Base-by-base conservation (phyloP, 1,140 invertebrate genomes). In the Theocolax elegans region DNA sequence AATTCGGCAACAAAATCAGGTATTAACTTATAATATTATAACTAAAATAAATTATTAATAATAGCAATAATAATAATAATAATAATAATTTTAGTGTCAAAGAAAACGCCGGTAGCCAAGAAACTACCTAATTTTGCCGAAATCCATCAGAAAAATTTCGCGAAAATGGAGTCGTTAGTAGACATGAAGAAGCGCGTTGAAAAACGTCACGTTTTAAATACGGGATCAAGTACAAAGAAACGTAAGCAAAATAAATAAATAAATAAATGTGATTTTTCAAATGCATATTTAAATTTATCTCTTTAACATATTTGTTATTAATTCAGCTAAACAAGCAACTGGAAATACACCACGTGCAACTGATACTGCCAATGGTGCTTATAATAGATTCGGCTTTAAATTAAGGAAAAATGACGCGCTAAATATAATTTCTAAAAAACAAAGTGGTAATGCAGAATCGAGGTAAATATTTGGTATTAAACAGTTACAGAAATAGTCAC, bases 111-210 rank as follows among this genome's bases (percentile, higher is more conserved):
- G 38, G 67, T 72, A 9, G 46, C 82, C 79, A 77, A 86, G 79
- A 42, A 90, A 88, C 76, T 79, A 88, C 91, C 91, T 12, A 89
- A 91, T 81, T 92, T 92, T 72, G 85, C 87, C 4, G 86, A 87
- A 7, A 87, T 92, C 42, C 91, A 92, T 74, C 83, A 90, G 72
- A 88, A 87, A 74, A 86, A 88, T 51, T 91, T 91, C 72, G 83
- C 83, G 4, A 87, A 87, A 75, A 90, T 91, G 88, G 90, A 91
- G 79, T 90, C 89, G 40, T 70, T 91, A 13, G 83, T 88, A 25
- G 88, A 91, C 77, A 76, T 79, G 86, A 70, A 88, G 84, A 79
- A 87, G 85, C 42, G 83, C 81, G 71, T 87, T 86, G 6, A 88
- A 87, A 7, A 82, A 77, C 72, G 79, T 13, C 79, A 83, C 27